These are phyloP conservation scores for Ammodramus savannarum DNA, from an alignment of 2,113 vertebrate species.

Conservation along the genomic window DNA sequence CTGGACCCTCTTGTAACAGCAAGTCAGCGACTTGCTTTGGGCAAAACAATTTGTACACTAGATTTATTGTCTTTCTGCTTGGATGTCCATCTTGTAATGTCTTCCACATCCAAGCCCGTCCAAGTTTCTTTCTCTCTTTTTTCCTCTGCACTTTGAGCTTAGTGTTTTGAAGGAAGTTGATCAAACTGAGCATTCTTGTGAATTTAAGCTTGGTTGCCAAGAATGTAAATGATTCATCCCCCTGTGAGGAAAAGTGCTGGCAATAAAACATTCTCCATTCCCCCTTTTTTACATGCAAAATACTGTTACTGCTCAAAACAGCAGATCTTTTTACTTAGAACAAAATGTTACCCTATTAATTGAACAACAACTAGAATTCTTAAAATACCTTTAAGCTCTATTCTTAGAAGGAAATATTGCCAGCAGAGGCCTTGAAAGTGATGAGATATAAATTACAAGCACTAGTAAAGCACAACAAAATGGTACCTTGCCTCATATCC, in stretches of 20 bases:
- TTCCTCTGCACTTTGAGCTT: slow-evolving; percentile 11
- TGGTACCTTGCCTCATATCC: background rate
- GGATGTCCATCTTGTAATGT: slow-evolving; percentile 22
- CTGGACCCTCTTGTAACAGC: background rate
- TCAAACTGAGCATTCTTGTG: slow-evolving; percentile 66
- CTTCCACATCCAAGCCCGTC: background rate
- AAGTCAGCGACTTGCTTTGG: background rate
- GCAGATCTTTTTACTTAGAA: slow-evolving; percentile 30
- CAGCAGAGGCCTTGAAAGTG: background rate
- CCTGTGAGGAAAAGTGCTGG: slow-evolving; percentile 41
- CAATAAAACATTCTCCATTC: slow-evolving; percentile 24
- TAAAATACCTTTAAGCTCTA: slow-evolving; percentile 43
- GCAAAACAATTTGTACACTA: slow-evolving; percentile 10
- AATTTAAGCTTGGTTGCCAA: slow-evolving; percentile 55
- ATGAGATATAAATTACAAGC: background rate
- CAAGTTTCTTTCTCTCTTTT: slow-evolving; percentile 14
- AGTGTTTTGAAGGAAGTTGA: slow-evolving; percentile 61
- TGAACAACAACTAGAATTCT: slow-evolving; percentile 43
- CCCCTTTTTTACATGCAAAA: slow-evolving; percentile 45
- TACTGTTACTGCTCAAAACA: slow-evolving; percentile 40
- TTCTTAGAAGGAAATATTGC: slow-evolving; percentile 42
- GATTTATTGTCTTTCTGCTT: slow-evolving; percentile 43
- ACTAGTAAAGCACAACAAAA: background rate
- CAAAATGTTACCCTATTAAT: slow-evolving; percentile 33
- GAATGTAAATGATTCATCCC: slow-evolving; percentile 67